Evolutionary conservation across 1,140 invertebrate genomes (phyloP), one percentile per base, ranked within the genome.

Genomic region (Drosophila aff.): DNA sequence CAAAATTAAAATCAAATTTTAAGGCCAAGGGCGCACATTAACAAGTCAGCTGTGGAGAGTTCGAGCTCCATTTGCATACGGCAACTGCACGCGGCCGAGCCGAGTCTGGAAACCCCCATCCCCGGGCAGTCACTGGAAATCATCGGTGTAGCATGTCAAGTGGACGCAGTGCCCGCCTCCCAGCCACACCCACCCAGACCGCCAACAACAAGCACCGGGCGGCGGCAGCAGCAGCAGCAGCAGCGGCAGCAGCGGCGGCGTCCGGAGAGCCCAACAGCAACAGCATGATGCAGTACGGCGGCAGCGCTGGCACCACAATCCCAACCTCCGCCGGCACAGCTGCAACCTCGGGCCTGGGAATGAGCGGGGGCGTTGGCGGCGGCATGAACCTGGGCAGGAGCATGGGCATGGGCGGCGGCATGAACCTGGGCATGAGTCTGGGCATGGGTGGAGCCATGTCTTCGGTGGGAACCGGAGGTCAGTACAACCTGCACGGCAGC

Each of bases 91-190:
- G 28, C 40, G 28, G 40, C 21, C 36, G 44, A 50, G 43, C 40
- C 23, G 28, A 61, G 41, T 68, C 52, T 68, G 59, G 43, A 77
- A 61, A 77, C 58, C 36, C 36, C 21, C 23, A 40, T 40, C 53
- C 53, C 53, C 53, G 33, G 53, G 57, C 63, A 69, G 64, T 38
- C 52, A 66, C 46, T 68, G 66, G 26, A 62, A 83, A 84, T 49
- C 59, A 84, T 62, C 50, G 55, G 73, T 78, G 60, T 89, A 89
- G 85, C 83, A 93, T 93, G 92, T 92, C 92, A 85, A 93, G 92
- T 87, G 92, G 92, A 79, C 92, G 92, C 63, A 93, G 92, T 62
- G 92, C 92, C 72, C 81, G 92, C 50, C 81, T 93, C 46, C 92
- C 92, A 68, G 87, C 92, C 64, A 93, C 89, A 73, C 91, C 92